Conservation (phyloP, 1,140 invertebrate genomes). For the Leptopilina boulardi region DNA sequence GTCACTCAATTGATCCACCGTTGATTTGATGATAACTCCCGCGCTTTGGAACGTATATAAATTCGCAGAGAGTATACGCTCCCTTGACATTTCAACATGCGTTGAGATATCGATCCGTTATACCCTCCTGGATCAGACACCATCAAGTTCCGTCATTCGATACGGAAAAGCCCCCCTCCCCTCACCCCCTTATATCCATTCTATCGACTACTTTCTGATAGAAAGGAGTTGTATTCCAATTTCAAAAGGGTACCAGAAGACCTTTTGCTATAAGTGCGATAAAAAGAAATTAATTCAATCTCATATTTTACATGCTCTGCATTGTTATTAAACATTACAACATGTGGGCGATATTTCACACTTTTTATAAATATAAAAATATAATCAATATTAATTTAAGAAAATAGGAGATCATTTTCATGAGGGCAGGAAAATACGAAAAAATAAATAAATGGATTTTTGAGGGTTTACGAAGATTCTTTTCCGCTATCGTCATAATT, state of each 20-base stretch:
- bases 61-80: neutral
- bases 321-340: neutral
- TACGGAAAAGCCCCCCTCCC: constrained; percentile 7
- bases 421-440: too few species aligned
- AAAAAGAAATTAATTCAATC: neutral
- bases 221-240: neutral
- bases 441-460: too few species aligned
- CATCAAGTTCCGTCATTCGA: constrained; percentile 9
- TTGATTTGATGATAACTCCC: neutral
- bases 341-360: too few species aligned
- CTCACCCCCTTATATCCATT: neutral
- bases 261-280: neutral
- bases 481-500: too few species aligned
- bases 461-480: too few species aligned
- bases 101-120: neutral
- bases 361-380: too few species aligned
- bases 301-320: neutral
- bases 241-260: neutral
- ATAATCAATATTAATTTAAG: too few species aligned
- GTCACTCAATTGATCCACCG: neutral
- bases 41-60: neutral
- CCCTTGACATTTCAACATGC: neutral
- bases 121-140: neutral
- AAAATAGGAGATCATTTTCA: too few species aligned
- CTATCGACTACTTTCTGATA: neutral